Evolutionary conservation across 2,888 invertebrate species (phyloP), one percentile per base, ranked within the genome.

Genomic region (Cotesia congregata): DNA sequence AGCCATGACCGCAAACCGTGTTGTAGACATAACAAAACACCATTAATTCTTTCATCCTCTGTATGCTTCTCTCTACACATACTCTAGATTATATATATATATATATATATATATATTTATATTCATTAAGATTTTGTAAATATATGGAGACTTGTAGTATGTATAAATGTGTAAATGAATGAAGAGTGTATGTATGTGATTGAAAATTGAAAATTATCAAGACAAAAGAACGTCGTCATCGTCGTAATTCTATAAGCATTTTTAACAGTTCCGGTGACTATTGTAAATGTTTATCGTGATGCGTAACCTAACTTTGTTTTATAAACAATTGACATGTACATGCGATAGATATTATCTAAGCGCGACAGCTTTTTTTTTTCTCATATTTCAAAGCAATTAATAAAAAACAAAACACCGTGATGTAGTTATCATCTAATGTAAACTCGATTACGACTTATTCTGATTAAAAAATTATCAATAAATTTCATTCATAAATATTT

Each of bases 1-100:
- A 79, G 76, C 83, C 85, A 83, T 86, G 83, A 85, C 85, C 85
- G 84, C 82, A 79, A 81, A 80, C 80, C 77, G 78, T 84, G 68
- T 74, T 81, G 88, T 88, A 88, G 88, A 87, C 88, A 88, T 88
- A 88, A 88, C 88, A 88, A 87, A 83, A 81, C 80, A 78, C 71
- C 82, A 79, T 78, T 82, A 81, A 73, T 65, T 65, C 39, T 40
- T 64, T 72, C 50, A 17, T 65, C 12, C 72, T 72, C 40, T 38
- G 7, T 30, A 59, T 70, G 17, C 50, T 50, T 50, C 50, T 50
- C 2, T 50, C 12, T 12, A 50, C 50, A 12, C 4, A 50, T 50
- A 50, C 9, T 50, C 50, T 50, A 12, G 50, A 12, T 12, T 12
- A 50, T 50, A 12, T 50, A 12, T 50, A 12, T 50, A 50, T 7